Percentiles rank a stretch among this genome's conserved stretches.
phyloP scores from a whole-genome alignment of 2,888 invertebrate genomes.

The Lymantria dispar region DNA sequence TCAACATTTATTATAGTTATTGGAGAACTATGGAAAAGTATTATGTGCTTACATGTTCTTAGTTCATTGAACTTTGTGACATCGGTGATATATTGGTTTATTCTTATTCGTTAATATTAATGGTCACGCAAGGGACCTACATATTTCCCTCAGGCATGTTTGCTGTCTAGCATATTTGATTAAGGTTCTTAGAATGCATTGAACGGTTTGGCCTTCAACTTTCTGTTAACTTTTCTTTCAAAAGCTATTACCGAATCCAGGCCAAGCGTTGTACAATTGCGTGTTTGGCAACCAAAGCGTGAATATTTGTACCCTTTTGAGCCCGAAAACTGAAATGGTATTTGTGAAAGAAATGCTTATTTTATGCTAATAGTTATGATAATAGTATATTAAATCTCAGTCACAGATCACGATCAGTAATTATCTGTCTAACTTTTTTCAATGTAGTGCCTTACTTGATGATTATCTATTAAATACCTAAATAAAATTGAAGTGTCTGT shows the following conservation, averaged over 20 bases:
- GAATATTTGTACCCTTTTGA: neutral
- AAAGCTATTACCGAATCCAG: neutral
- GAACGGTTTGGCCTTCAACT: slow-evolving; percentile 21
- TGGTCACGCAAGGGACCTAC: slow-evolving; percentile 2
- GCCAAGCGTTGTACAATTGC: neutral
- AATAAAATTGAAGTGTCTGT: too few relatives aligned
- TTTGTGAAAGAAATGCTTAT: neutral
- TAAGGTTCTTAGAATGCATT: slow-evolving; percentile 3
- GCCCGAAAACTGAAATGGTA: neutral
- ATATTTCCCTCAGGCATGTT: neutral
- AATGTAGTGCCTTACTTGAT: too few relatives aligned
- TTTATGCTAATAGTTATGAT: too few relatives aligned
- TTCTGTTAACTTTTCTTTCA: neutral
- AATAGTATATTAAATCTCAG: too few relatives aligned
- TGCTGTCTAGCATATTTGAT: slow-evolving; percentile 1
- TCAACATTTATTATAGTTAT: too few relatives aligned
- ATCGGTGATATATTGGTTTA: neutral
- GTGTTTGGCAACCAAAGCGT: neutral
- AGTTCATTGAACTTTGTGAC: slow-evolving; percentile 1
- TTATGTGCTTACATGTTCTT: neutral
- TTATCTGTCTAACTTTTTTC: too few relatives aligned
- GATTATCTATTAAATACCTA: too few relatives aligned
- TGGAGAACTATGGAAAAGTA: too few relatives aligned
- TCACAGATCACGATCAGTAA: too few relatives aligned
- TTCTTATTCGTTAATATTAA: neutral